These are phyloP conservation scores for Phrynosoma platyrhinos DNA, from an alignment of 2,113 vertebrate genomes.

Conservation along the genomic window DNA sequence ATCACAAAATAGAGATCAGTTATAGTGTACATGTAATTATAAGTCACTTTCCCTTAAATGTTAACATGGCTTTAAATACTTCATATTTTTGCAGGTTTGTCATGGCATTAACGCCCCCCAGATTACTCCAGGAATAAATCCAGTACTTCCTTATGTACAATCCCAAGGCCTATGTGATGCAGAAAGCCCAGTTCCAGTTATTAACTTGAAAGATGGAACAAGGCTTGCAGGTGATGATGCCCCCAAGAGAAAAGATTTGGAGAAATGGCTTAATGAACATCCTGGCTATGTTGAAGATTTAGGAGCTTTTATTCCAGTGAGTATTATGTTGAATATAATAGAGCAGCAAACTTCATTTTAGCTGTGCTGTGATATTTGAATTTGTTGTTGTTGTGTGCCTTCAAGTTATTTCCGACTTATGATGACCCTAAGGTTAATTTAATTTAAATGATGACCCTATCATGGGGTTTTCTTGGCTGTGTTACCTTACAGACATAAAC, in stretches of 20 bases:
- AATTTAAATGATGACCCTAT: no score
- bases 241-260: conserved; percentile 91
- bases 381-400: neutral
- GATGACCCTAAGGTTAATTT: no score
- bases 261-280: conserved; percentile 94
- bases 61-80: neutral
- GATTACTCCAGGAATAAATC: conserved; percentile 75
- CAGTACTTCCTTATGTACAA: conserved; percentile 75
- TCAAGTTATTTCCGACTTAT: neutral
- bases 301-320: conserved; percentile 94
- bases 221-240: conserved; percentile 96
- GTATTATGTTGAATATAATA: conserved; percentile 56
- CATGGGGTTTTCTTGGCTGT: no score
- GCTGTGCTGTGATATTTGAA: neutral
- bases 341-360: neutral
- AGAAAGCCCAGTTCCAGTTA: conserved; percentile 93
- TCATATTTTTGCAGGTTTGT: conserved; percentile 78
- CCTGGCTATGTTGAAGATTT: conserved; percentile 96
- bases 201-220: conserved; percentile 96
- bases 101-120: conserved; percentile 85
- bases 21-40: neutral
- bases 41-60: conserved; percentile 4
- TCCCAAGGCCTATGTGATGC: conserved; percentile 80
- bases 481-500: neutral
- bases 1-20: no score